phyloP scores from a whole-genome alignment of 2,888 invertebrate species.

The Synergus gifuensis region DNA sequence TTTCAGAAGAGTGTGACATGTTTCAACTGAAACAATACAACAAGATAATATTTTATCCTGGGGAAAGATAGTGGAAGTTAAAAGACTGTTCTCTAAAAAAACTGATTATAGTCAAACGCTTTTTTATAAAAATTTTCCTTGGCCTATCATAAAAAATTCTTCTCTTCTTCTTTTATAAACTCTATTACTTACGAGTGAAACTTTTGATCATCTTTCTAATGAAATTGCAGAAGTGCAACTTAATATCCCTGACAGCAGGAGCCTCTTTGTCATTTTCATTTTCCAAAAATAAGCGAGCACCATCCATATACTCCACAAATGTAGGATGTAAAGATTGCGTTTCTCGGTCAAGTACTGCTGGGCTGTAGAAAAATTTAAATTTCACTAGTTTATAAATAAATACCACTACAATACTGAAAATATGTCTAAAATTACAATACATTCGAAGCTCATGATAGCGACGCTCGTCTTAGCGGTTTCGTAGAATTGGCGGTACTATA shows the following conservation, averaged over 20 bases:
- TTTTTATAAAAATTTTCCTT: no score
- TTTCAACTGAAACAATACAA: slow-evolving; percentile 85
- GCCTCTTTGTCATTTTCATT: slow-evolving; percentile 96
- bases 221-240: slow-evolving; percentile 96
- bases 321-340: slow-evolving; percentile 91
- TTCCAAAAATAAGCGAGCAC: slow-evolving; percentile 93
- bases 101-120: neutral
- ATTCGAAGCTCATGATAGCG: no score
- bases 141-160: no score
- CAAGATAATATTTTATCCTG: neutral
- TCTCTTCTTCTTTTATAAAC: neutral
- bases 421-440: no score
- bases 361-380: slow-evolving; percentile 77
- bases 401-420: no score
- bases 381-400: no score
- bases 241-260: slow-evolving; percentile 91
- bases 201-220: slow-evolving; percentile 95
- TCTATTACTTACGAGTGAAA: slow-evolving; percentile 87
- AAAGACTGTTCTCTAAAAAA: neutral
- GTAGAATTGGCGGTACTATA: no score
- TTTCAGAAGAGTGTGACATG: slow-evolving; percentile 90
- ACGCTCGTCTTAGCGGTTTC: no score
- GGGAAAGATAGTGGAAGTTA: neutral
- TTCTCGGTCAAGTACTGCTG: slow-evolving; percentile 90
- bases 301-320: slow-evolving; percentile 97